A percentile compares a stretch with the other conserved stretches of the same genome.
Evolutionary conservation across 2,888 invertebrate genomes (phyloP).

Genomic region (Notodonta dromedarius): DNA sequence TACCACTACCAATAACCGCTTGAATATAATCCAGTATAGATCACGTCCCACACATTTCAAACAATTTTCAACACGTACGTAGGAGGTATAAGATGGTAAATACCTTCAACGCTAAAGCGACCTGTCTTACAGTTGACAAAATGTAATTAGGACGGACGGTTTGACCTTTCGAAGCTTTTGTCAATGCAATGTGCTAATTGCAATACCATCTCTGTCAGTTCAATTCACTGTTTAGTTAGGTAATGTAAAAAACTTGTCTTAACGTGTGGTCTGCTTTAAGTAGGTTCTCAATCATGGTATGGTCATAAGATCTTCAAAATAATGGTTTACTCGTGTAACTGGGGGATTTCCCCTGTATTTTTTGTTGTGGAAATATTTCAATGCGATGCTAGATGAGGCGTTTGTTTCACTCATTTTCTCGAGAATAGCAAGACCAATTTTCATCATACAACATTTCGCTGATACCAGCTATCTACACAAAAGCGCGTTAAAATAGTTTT

Average conservation of each 20-base stretch:
- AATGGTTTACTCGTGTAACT: too few relatives aligned
- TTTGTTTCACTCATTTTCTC: too few relatives aligned
- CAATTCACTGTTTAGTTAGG: neutral
- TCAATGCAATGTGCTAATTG: constrained; percentile 5
- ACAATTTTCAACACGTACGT: neutral
- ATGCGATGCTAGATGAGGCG: too few relatives aligned
- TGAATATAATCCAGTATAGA: neutral
- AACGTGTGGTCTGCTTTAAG: too few relatives aligned
- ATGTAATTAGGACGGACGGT: neutral
- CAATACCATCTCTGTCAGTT: neutral
- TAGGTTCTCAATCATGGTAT: too few relatives aligned
- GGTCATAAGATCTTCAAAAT: too few relatives aligned
- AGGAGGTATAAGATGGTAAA: neutral
- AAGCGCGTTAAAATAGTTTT: too few relatives aligned
- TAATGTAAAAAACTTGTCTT: neutral
- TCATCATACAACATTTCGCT: too few relatives aligned
- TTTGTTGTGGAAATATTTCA: too few relatives aligned
- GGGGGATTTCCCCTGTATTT: too few relatives aligned
- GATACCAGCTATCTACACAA: too few relatives aligned
- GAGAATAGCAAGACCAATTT: too few relatives aligned
- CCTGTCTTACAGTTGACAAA: neutral
- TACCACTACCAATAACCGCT: neutral
- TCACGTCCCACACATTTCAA: neutral
- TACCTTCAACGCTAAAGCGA: neutral
- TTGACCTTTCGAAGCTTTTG: constrained; percentile 5